Conservation (phyloP, 2,797 vertebrate genomes). For the Bryconaethiops microstoma region DNA sequence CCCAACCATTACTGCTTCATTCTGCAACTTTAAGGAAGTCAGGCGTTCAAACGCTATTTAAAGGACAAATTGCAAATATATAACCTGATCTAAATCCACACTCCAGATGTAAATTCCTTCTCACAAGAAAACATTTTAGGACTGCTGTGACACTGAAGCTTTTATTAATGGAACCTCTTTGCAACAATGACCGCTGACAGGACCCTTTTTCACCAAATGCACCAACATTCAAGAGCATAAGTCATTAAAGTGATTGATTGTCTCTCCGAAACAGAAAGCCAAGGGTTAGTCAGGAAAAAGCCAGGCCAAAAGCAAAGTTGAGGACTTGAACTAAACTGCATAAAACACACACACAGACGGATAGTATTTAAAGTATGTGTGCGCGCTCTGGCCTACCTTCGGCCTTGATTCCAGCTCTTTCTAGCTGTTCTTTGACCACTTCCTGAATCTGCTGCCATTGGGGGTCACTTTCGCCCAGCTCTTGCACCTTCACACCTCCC, state of each 20-base stretch:
- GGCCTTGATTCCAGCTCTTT: slow-evolving; percentile 94
- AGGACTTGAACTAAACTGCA: slow-evolving; percentile 17
- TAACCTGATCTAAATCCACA: too few relatives aligned
- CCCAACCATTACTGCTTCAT: too few relatives aligned
- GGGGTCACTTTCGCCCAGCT: slow-evolving; percentile 88
- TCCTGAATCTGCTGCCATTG: slow-evolving; percentile 93
- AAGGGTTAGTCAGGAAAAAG: slow-evolving; percentile 17
- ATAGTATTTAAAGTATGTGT: slow-evolving; percentile 30
- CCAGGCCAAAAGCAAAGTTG: neutral
- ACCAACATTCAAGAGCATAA: neutral
- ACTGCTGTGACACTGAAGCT: neutral
- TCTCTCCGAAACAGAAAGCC: neutral
- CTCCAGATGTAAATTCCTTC: too few relatives aligned
- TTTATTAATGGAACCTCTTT: neutral
- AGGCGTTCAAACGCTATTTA: too few relatives aligned
- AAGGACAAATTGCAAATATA: neutral
- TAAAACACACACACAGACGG: slow-evolving; percentile 15
- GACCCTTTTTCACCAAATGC: neutral
- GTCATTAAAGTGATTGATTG: neutral
- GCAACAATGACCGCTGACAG: neutral
- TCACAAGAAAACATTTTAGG: neutral
- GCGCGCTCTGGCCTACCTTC: slow-evolving; percentile 82
- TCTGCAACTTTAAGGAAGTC: too few relatives aligned
- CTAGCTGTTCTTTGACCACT: slow-evolving; percentile 94
- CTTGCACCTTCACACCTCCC: slow-evolving; percentile 86